A percentile compares a stretch with the other conserved stretches of the same genome.
Conservation (phyloP, 2,888 invertebrate species). For the Theretra japonica region DNA sequence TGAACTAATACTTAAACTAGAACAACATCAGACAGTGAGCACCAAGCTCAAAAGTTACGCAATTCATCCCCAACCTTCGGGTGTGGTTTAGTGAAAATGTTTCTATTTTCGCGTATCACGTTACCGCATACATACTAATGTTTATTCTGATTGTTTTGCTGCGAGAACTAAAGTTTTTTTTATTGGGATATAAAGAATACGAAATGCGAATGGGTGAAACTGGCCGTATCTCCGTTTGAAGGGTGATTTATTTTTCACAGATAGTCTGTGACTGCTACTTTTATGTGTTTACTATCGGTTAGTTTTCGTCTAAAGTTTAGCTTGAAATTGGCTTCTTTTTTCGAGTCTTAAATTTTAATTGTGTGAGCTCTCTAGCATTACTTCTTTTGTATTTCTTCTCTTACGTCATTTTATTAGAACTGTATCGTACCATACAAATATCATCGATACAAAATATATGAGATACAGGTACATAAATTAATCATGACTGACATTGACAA, state of each 20-base stretch:
- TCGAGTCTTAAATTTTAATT: no score
- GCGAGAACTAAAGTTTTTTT: constrained; percentile 6
- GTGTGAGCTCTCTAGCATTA: no score
- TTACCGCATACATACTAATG: constrained; percentile 25
- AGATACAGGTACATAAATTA: no score
- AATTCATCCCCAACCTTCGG: constrained; percentile 14
- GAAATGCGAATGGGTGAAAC: not conserved
- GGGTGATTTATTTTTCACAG: not conserved
- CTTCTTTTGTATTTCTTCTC: no score
- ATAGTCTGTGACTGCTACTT: not conserved
- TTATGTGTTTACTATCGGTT: not conserved
- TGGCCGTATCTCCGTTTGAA: not conserved
- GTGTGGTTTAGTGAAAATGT: constrained; percentile 22
- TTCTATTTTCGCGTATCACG: constrained; percentile 23
- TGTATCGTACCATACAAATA: no score
- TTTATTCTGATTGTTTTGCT: constrained; percentile 22
- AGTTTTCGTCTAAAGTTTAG: not conserved
- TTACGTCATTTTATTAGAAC: no score
- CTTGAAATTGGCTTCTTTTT: no score
- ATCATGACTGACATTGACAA: no score
- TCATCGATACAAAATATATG: no score
- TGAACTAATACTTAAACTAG: not conserved
- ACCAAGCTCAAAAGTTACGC: constrained; percentile 17
- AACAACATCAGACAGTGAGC: not conserved
- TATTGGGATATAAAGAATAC: constrained; percentile 12